Conservation (phyloP, 2,797 vertebrate genomes). For the Darevskia nairensis region DNA sequence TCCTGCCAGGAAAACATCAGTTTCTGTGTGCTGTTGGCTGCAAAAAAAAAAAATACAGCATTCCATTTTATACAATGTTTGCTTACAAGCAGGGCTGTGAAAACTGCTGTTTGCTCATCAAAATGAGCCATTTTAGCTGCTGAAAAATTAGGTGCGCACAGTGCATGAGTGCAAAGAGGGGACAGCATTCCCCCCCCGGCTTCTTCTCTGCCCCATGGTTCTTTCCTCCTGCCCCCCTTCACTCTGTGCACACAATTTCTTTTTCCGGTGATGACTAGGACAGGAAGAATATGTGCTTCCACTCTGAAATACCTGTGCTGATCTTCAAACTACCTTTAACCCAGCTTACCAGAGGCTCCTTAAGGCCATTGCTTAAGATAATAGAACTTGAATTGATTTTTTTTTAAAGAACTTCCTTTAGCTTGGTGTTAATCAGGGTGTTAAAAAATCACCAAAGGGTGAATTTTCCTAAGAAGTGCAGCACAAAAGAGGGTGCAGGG, state of each 20-base stretch:
- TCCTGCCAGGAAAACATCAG: conserved; percentile 50
- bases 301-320: neutral
- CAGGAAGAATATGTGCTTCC: neutral
- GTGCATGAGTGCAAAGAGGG: neutral
- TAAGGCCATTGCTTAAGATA: neutral
- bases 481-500: too few species aligned
- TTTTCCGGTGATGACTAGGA: neutral
- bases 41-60: conserved; percentile 39
- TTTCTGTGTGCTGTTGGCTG: conserved; percentile 47
- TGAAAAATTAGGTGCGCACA: conserved; percentile 13
- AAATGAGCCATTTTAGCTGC: conserved; percentile 11
- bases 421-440: neutral
- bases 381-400: neutral
- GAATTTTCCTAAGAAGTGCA: too few species aligned
- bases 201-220: neutral
- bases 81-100: conserved; percentile 37
- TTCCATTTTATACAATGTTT: neutral
- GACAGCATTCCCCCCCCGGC: neutral
- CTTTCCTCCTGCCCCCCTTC: neutral
- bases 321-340: neutral
- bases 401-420: neutral
- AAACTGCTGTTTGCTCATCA: conserved; percentile 34
- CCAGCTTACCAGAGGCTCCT: neutral
- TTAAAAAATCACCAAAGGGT: neutral
- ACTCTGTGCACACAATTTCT: neutral